Evolutionary conservation across 2,113 vertebrate genomes (phyloP), one percentile per base, ranked within the genome.

Genomic region (Rhynchomys soricoides): DNA sequence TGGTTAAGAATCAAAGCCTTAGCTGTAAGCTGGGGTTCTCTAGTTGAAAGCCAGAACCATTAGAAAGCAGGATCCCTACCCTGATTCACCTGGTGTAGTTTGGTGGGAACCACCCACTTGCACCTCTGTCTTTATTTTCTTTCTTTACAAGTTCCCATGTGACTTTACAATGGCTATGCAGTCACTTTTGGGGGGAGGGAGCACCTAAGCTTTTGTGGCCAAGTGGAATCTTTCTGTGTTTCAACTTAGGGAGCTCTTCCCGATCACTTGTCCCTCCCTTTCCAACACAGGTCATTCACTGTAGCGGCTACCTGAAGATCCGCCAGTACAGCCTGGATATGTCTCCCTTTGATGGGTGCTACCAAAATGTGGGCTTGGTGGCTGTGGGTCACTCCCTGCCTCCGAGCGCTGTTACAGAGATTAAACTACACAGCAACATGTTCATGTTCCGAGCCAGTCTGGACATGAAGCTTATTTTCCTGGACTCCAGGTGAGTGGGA

Each of bases 351-450:
- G 99, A 99, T 17, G 99, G 99, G 97, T 99, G 99, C 98, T 99
- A 99, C 98, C 99, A 99, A 99, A 99, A 99, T 17, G 99, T 99
- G 95, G 99, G 99, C n/a, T 98, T 99, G 96, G 99, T 99, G 68
- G 99, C 99, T 0, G 99, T 99, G 96, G 99, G 99, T 73, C 99
- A 99, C 98, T 99, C 99, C 0, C 98, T 99, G 91, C 99, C 99
- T 0, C 99, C 99, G 93, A 99, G 99, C 29, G 99, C 99, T 0
- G 99, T 99, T 92, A 99, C 99, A 0, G 99, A 99, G 96, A 99
- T 99, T 98, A 99, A 99, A 96, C 99, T 99, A 45, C 99, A 99
- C 98, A 99, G 99, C 97, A 99, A 99, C 97, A 99, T 99, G 99
- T 99, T 99, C 96, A 99, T 99, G 99, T 99, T 99, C 98, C 99